Conservation (phyloP, 2,113 vertebrate species). For the Podarcis raffonei region DNA sequence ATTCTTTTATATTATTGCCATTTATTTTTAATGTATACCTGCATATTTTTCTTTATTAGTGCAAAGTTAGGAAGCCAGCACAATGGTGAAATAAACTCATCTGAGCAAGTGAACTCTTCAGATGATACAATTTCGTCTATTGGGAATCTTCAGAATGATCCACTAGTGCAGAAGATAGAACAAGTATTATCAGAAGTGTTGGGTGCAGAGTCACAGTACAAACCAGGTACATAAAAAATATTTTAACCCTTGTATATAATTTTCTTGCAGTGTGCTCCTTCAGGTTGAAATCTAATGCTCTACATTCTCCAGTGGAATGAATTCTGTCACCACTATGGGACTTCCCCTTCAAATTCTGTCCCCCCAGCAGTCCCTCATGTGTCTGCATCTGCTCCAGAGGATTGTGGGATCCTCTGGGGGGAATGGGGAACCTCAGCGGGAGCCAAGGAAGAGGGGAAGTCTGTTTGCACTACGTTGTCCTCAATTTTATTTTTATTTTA, state of each 20-base stretch:
- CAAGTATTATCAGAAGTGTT: constrained; percentile 80
- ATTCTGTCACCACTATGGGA: too few species aligned
- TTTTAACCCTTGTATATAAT: constrained; percentile 9
- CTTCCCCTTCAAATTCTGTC: neutral
- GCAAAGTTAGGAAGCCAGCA: constrained; percentile 79
- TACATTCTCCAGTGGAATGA: neutral
- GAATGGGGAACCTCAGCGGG: too few species aligned
- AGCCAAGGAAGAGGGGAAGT: too few species aligned
- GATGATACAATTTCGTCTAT: constrained; percentile 75
- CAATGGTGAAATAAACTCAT: constrained; percentile 80
- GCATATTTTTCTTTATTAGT: constrained; percentile 66
- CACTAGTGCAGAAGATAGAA: constrained; percentile 81
- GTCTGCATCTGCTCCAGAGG: neutral
- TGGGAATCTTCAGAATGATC: constrained; percentile 76
- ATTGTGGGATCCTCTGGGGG: neutral
- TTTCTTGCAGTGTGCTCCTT: neutral
- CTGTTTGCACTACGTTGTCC: too few species aligned
- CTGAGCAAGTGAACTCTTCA: constrained; percentile 73
- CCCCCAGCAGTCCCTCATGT: neutral
- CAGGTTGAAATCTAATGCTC: neutral
- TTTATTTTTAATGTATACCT: neutral
- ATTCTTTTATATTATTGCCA: neutral
- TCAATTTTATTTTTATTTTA: too few species aligned
- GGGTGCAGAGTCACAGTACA: constrained; percentile 76
- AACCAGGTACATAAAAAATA: constrained; percentile 75